Conservation (phyloP, 2,113 vertebrate species). For the Actinemys pallida region DNA sequence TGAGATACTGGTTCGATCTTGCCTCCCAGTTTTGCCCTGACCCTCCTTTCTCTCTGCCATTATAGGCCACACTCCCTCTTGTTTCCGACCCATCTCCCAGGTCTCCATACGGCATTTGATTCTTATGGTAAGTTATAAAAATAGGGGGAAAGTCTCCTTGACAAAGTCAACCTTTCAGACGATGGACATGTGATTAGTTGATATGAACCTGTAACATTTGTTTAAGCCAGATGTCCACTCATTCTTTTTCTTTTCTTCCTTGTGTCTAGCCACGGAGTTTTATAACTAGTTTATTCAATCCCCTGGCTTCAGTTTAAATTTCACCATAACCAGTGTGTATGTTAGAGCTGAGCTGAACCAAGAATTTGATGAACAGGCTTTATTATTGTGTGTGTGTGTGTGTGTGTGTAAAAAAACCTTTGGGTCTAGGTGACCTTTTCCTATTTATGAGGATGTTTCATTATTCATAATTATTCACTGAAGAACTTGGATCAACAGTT, state of each 20-base stretch:
- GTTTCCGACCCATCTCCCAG: no score
- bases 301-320: background rate
- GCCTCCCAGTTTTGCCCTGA: no score
- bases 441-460: background rate
- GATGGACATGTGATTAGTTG: background rate
- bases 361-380: background rate
- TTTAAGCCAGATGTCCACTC: accelerated
- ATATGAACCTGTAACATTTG: background rate
- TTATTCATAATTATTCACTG: constrained; percentile 12
- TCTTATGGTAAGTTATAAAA: background rate
- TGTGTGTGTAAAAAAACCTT: background rate
- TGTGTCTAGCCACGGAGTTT: background rate
- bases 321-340: background rate
- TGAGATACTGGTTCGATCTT: no score
- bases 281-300: background rate
- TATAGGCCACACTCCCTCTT: no score
- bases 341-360: background rate
- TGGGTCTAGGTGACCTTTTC: background rate
- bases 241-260: background rate
- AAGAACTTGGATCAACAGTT: constrained; percentile 40
- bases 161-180: background rate
- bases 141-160: background rate
- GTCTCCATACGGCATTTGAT: background rate
- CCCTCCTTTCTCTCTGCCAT: no score
- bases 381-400: background rate